phyloP scores from a whole-genome alignment of 1,140 invertebrate genomes.

The Eriosoma lanigerum region DNA sequence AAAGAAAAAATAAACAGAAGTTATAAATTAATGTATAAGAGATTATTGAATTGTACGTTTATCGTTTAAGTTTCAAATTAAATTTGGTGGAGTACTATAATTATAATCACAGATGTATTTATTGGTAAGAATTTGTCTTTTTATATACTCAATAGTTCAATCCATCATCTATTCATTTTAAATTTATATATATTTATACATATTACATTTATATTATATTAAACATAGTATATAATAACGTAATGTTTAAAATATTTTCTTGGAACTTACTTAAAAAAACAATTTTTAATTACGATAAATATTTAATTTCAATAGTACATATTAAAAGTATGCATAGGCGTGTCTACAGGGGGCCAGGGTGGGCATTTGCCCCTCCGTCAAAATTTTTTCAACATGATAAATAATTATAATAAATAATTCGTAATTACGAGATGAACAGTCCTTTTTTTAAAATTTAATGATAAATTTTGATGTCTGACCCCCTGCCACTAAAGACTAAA shows the following conservation, averaged over 20 bases:
- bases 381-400: too few species aligned
- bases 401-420: too few species aligned
- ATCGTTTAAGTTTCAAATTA: background rate
- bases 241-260: background rate
- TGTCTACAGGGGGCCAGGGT: too few species aligned
- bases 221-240: too few species aligned
- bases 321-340: too few species aligned
- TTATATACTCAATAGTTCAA: background rate
- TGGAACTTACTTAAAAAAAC: background rate
- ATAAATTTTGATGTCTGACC: too few species aligned
- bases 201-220: too few species aligned
- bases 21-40: background rate
- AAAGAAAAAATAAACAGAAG: too few species aligned
- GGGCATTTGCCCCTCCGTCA: too few species aligned
- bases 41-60: background rate
- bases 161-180: background rate
- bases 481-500: too few species aligned
- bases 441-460: too few species aligned
- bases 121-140: slow-evolving; percentile 9
- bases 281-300: background rate
- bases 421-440: too few species aligned
- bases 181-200: background rate
- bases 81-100: background rate
- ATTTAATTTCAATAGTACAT: background rate
- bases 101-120: background rate